Evolutionary conservation across 2,113 vertebrate genomes (phyloP).

Genomic region (Antechinus flavipes): DNA sequence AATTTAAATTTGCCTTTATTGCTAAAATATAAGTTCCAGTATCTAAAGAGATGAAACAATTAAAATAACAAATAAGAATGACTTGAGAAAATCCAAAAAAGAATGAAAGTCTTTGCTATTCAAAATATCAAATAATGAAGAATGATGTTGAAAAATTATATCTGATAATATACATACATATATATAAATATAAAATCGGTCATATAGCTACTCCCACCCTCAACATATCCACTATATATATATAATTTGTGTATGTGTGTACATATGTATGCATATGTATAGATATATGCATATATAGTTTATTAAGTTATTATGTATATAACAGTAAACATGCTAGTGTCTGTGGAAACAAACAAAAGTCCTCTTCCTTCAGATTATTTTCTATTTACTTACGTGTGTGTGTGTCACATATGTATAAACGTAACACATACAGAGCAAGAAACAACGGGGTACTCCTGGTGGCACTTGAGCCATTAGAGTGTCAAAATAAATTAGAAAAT

Average conservation of each 20-base stretch:
- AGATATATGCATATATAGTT: not conserved
- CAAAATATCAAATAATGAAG: not conserved
- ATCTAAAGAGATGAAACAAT: not conserved
- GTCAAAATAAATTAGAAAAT: not conserved
- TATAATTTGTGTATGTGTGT: too few relatives aligned
- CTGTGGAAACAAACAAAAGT: not conserved
- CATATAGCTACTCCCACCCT: too few relatives aligned
- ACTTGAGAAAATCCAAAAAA: not conserved
- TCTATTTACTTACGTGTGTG: not conserved
- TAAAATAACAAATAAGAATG: not conserved
- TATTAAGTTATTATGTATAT: not conserved
- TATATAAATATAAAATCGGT: not conserved
- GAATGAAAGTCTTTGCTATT: constrained; percentile 2
- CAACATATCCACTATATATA: too few relatives aligned
- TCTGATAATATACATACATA: too few relatives aligned
- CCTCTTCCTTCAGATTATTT: not conserved
- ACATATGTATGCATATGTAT: too few relatives aligned
- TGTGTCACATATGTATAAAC: not conserved
- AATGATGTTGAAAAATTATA: not conserved
- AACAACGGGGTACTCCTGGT: not conserved
- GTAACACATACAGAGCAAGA: not conserved
- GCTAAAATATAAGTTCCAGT: rapidly evolving
- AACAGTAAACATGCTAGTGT: not conserved
- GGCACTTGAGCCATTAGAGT: not conserved
- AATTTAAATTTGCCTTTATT: not conserved